Base-by-base conservation (phyloP, 2,113 vertebrate species). In the Ptychochromis oligacanthus region DNA sequence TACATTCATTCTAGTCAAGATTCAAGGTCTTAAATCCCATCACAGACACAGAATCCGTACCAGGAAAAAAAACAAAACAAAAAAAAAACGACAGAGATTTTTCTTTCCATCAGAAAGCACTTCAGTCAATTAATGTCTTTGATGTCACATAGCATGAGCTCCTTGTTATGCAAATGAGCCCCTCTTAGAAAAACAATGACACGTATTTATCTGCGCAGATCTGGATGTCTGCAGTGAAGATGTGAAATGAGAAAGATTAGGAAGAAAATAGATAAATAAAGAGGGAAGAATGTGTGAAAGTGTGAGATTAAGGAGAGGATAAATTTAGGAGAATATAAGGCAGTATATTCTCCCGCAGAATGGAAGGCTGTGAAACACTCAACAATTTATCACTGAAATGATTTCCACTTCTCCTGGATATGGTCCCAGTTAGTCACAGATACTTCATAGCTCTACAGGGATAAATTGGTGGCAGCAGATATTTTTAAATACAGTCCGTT, bases 91-190 rank as follows among this genome's bases (percentile, higher is more conserved):
- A 59, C 72, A 59, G 34, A 79, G n/a, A 64, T 49, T 78, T 65
- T 60, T 65, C 62, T 78, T 65, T 65, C 60, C 15, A 74, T 77
- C 64, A 46, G n/a, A 75, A 83, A 58, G 34, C 80, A 72, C 62
- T 82, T 74, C 75, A 77, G 61, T 87, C 83, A 85, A 81, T 88
- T 80, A 85, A 70, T 76, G 36, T 79, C 86, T 85, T 76, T 88
- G 83, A 89, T 92, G 77, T 85, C 87, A 86, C 77, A 62, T 74
- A 79, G 87, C 80, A 54, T 60, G 28, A 43, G 38, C 82, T 86
- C 60, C 52, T 86, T 90, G 77, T 92, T 85, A 92, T 91, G 86
- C 76, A 89, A 89, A 92, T 85, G 58, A n/a, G 2, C 10, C 38
- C 58, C 46, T 40, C 55, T 77, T 80, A 11, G 56, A 76, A 83